These are phyloP conservation scores for Nothoprocta pentlandii DNA, from an alignment of 2,113 vertebrate species.

Conservation along the genomic window DNA sequence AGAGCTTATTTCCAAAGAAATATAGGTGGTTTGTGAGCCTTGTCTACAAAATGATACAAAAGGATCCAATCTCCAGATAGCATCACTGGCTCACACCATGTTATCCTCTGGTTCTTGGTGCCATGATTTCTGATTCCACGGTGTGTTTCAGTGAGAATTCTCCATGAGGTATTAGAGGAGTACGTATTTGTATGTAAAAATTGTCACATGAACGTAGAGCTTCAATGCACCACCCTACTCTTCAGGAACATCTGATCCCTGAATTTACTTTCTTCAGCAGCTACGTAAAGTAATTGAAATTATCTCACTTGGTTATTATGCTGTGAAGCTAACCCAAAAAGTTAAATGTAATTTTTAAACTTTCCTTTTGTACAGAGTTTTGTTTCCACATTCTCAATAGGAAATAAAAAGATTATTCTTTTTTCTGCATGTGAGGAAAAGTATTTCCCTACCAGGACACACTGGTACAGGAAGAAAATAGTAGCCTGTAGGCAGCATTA, in stretches of 20 bases:
- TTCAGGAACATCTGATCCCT: slow-evolving; percentile 32
- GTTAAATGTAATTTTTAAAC: neutral
- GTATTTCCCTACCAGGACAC: neutral
- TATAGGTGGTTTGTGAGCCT: neutral
- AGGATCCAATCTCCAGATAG: neutral
- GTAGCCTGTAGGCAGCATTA: neutral
- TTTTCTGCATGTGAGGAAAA: neutral
- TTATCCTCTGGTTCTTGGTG: neutral
- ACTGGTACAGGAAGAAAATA: neutral
- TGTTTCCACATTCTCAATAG: neutral
- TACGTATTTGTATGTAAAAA: neutral
- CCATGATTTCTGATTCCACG: neutral
- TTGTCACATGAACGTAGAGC: slow-evolving; percentile 22
- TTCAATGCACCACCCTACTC: neutral
- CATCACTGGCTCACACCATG: slow-evolving; percentile 37
- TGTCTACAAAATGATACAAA: neutral
- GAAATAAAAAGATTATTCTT: neutral
- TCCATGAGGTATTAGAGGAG: neutral
- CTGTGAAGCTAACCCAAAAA: neutral
- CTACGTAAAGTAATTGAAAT: neutral
- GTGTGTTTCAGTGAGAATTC: neutral
- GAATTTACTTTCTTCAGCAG: slow-evolving; percentile 23
- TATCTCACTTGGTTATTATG: neutral
- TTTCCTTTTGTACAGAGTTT: neutral
- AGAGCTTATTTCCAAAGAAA: neutral